Evolutionary conservation across 2,888 invertebrate genomes (phyloP).

Genomic region (Carabus problematicus): DNA sequence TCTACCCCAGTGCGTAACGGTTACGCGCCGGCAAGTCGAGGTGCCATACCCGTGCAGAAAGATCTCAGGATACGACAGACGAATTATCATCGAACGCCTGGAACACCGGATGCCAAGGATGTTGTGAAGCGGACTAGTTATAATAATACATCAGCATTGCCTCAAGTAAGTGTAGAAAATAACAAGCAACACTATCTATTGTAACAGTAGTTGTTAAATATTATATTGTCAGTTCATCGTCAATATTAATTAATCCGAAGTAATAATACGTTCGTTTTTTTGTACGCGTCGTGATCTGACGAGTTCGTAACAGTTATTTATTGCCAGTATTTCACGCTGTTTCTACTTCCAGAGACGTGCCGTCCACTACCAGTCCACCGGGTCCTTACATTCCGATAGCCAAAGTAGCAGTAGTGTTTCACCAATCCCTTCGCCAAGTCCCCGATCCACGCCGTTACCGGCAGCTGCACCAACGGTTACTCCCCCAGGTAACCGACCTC

Average conservation of each 20-base stretch:
- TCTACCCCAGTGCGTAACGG: conserved; percentile 61
- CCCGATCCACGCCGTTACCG: conserved; percentile 74
- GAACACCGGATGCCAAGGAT: conserved; percentile 48
- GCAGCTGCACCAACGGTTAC: conserved; percentile 68
- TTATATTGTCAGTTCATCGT: too few relatives aligned
- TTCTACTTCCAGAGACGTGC: conserved; percentile 69
- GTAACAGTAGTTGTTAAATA: too few relatives aligned
- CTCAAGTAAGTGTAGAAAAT: conserved; percentile 60
- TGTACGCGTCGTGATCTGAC: too few relatives aligned
- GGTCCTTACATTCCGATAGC: conserved; percentile 82
- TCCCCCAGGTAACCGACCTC: conserved; percentile 65
- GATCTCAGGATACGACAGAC: conserved; percentile 66
- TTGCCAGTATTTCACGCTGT: too few relatives aligned
- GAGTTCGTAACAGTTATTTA: too few relatives aligned
- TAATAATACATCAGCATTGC: conserved; percentile 59
- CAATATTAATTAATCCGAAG: too few relatives aligned
- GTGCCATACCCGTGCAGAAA: conserved; percentile 54
- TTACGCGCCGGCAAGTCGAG: conserved; percentile 51
- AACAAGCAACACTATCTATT: too few relatives aligned
- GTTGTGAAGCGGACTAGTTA: conserved; percentile 51
- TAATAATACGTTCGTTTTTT: too few relatives aligned
- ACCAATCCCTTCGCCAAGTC: conserved; percentile 81
- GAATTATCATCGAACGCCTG: conserved; percentile 53
- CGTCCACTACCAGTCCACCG: conserved; percentile 79
- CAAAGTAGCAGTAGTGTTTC: conserved; percentile 84